Evolutionary conservation across 2,888 invertebrate species (phyloP).

Genomic region (Hemicrepidius hirtus): DNA sequence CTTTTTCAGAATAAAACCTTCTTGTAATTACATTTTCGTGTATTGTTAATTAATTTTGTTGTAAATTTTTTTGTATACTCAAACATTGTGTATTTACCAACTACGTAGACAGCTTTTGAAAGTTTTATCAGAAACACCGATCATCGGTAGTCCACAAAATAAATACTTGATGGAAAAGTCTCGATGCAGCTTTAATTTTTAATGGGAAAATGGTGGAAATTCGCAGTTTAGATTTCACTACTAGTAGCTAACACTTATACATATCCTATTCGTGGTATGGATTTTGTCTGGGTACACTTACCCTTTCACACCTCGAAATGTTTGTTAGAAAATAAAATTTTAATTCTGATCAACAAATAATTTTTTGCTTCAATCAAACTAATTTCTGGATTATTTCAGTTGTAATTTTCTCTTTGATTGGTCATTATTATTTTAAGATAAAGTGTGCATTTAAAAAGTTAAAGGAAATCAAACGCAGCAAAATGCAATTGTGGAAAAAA

Average conservation of each 20-base stretch:
- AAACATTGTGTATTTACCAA: background rate
- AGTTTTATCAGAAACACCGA: slow-evolving; percentile 23
- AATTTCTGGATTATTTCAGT: too few relatives aligned
- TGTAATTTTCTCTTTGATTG: too few relatives aligned
- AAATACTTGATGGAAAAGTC: slow-evolving; percentile 31
- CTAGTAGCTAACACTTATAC: background rate
- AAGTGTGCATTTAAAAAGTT: too few relatives aligned
- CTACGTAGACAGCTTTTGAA: slow-evolving; percentile 6
- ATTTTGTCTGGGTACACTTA: slow-evolving; percentile 14
- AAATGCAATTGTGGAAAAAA: background rate
- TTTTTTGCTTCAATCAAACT: too few relatives aligned
- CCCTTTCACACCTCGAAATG: too few relatives aligned
- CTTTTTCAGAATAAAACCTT: too few relatives aligned
- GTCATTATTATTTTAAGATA: too few relatives aligned
- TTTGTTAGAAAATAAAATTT: too few relatives aligned
- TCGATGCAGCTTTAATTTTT: slow-evolving; percentile 17
- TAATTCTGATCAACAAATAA: too few relatives aligned
- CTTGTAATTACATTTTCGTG: too few relatives aligned
- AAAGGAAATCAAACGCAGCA: slow-evolving; percentile 1
- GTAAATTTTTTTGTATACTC: background rate
- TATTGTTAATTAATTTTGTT: too few relatives aligned
- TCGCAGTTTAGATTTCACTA: slow-evolving; percentile 16
- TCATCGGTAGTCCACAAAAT: slow-evolving; percentile 27
- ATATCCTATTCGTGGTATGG: slow-evolving; percentile 14
- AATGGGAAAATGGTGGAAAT: slow-evolving; percentile 11